Evolutionary conservation across 2,888 invertebrate genomes (phyloP).

Genomic region (Hypercompe scribonia): DNA sequence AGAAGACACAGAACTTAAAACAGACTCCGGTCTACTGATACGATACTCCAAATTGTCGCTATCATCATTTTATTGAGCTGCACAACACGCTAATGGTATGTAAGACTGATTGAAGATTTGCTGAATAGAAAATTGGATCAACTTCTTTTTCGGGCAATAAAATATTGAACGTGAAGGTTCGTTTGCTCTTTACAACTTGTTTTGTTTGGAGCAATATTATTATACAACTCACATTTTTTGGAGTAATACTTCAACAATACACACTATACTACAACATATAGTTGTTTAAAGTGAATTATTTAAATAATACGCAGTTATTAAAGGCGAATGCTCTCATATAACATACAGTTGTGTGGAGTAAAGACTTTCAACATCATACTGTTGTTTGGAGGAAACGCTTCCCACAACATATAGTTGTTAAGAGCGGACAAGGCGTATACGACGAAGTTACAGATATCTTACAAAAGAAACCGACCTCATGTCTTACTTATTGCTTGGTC

Average conservation of each 20-base stretch:
- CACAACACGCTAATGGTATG: slow-evolving; percentile 72
- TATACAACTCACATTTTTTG: no score
- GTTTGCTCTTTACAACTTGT: background rate
- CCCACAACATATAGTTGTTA: background rate
- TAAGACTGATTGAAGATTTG: slow-evolving; percentile 67
- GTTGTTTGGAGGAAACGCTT: background rate
- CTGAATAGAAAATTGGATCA: slow-evolving; percentile 24
- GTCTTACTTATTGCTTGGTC: background rate
- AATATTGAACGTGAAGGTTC: background rate
- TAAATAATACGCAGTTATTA: no score
- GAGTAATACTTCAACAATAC: no score
- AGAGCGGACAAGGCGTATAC: slow-evolving; percentile 1
- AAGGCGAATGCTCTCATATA: background rate
- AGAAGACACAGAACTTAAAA: background rate
- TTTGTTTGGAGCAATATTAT: no score
- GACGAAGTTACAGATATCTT: background rate
- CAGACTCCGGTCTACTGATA: background rate
- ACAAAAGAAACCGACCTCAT: background rate
- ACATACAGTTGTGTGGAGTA: background rate
- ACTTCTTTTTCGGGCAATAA: slow-evolving; percentile 21
- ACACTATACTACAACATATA: no score
- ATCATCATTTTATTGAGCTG: slow-evolving; percentile 50
- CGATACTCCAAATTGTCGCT: slow-evolving; percentile 1
- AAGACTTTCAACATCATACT: background rate
- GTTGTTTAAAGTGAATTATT: no score